Evolutionary conservation across 2,888 invertebrate species (phyloP).

Genomic region (Trachelus iudaicus): DNA sequence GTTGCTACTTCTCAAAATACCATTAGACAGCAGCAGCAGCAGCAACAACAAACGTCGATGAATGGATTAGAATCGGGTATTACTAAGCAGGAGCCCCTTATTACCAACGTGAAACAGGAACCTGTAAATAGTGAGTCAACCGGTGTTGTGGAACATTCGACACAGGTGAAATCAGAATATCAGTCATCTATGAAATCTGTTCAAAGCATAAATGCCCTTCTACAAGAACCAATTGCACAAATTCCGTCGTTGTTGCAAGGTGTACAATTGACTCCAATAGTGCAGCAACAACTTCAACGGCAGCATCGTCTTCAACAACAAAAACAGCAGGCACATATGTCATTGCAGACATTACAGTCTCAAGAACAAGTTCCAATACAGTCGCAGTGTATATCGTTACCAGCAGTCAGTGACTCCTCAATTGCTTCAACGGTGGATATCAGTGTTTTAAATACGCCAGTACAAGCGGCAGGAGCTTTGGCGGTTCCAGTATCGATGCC

Average conservation of each 20-base stretch:
- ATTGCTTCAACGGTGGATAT: constrained; percentile 54
- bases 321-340: constrained; percentile 23
- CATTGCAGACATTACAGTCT: neutral
- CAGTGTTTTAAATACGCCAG: constrained; percentile 33
- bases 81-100: constrained; percentile 28
- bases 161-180: constrained; percentile 36
- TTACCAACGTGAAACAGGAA: constrained; percentile 25
- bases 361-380: neutral
- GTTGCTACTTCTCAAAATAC: constrained; percentile 35
- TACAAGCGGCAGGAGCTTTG: neutral
- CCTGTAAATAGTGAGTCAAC: neutral
- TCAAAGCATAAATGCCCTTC: constrained; percentile 57
- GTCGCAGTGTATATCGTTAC: neutral
- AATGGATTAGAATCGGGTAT: constrained; percentile 45
- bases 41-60: constrained; percentile 39
- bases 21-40: constrained; percentile 38
- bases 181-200: constrained; percentile 56
- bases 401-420: neutral
- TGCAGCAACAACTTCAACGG: constrained; percentile 45
- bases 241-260: constrained; percentile 55
- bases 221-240: constrained; percentile 55
- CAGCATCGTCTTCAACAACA: constrained; percentile 34
- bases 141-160: neutral
- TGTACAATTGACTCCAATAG: constrained; percentile 51
- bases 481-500: neutral